Evolutionary conservation across 2,113 vertebrate species (phyloP), one percentile per base, ranked within the genome.

Genomic region (Okapia johnstoni): DNA sequence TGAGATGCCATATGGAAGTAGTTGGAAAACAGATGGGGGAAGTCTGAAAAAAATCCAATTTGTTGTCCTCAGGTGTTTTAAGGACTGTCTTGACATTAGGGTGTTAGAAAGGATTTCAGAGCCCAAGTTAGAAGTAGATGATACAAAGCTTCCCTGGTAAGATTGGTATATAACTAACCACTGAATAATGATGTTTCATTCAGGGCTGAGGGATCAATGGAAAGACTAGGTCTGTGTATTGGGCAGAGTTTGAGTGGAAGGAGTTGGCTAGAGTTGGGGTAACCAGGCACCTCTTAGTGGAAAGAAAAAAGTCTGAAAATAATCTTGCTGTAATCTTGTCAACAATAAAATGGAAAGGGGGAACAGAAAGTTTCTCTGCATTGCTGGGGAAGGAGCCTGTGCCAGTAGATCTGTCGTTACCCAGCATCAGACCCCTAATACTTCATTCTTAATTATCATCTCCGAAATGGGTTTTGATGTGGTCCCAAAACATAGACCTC

Each of bases 31-130:
- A 55, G 98, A 98, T 98, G 97, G 92, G 86, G 86, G 55, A 90
- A 92, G 92, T 97, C 90, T 98, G 94, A 97, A 98, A 98, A 98
- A 98, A 92, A 96, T 95, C 43, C 84, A 94, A 93, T 95, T 93
- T 98, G 94, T 96, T 98, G 93, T 96, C 97, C 89, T 98, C 93
- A 97, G 93, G 90, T 98, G 79, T 95, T 97, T 97, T 97, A 86
- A 98, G 87, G 76, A 98, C 97, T 97, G 21, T 95, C 84, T 97
- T 61, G 76, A 30, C 98, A 96, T 85, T 57, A 96, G 94, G 87
- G 93, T 77, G 48, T 97, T 96, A 85, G 46, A 93, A 95, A 21
- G 11, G 93, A 95, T 92, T 98, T 40, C 4, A 77, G n/a, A 55
- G 52, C 60, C 92, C 23, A 84, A 96, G 85, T 61, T 93, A 86